Evolutionary conservation across 2,113 vertebrate genomes (phyloP), one percentile per base, ranked within the genome.

Genomic region (Phylloscopus trochilus): DNA sequence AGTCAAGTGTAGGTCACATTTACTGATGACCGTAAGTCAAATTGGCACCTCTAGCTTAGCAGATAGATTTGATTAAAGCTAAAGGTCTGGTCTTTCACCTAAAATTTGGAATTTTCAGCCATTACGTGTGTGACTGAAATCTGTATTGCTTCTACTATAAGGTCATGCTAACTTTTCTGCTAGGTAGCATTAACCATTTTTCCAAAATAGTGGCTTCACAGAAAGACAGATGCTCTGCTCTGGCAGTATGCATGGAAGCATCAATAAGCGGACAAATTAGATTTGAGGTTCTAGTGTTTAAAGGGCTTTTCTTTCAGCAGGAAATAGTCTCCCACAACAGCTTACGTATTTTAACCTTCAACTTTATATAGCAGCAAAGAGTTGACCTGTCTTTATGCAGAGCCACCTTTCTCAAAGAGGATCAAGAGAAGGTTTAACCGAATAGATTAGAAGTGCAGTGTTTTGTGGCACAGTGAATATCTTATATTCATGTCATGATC

Each of bases 291-390:
- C 62, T 82, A 16, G 49, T 91, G 82, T 96, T 91, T 87, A 89
- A 91, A 97, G 74, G 95, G 83, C 81, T 95, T 97, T 97, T 83
- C 89, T 92, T 96, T 76, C 56, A 87, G 90, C 91, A 93, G 92
- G 90, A 96, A 97, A 17, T 96, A 93, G 92, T 95, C 87, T 96
- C 64, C 84, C 56, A 87, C 75, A 87, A 87, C 73, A 92, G 97
- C 81, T 96, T 95, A 91, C 0, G 21, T 82, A 92, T 96, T 96
- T 70, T 95, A 95, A 93, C 90, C 93, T 95, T 95, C 68, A 96
- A 90, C 92, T 96, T 96, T 94, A 84, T 95, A 95, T 96, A 96
- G 92, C 83, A 94, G 63, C 2, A 3, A 70, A 87, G 93, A 76
- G 80, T 72, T 95, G 79, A 93, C 62, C 77, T 78, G 70, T 68